Evolutionary conservation across 2,113 vertebrate genomes (phyloP).

Genomic region (Sapayoa aenigma): DNA sequence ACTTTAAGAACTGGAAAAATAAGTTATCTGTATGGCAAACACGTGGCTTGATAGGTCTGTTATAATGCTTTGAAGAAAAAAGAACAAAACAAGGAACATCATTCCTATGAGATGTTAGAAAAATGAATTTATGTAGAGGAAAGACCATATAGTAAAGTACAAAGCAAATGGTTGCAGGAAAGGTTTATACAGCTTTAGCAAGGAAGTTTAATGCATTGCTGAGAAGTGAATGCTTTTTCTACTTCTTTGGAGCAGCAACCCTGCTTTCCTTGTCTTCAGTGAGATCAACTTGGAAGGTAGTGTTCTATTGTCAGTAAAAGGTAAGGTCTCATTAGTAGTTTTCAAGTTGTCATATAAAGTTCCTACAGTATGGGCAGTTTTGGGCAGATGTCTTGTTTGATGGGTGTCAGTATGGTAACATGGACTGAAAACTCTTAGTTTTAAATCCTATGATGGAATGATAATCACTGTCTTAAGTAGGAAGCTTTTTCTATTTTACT

Average conservation of each 20-base stretch:
- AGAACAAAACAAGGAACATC: not conserved
- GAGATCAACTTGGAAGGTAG: not conserved
- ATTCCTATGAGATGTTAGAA: not conserved
- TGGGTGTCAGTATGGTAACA: rapidly evolving
- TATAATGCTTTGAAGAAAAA: not conserved
- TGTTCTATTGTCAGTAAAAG: not conserved
- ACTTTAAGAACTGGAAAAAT: not conserved
- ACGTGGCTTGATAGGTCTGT: not conserved
- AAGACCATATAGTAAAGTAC: not conserved
- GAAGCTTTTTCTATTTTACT: not conserved
- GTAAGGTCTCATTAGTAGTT: not conserved
- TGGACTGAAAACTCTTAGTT: not conserved
- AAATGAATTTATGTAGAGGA: not conserved
- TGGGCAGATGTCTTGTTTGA: not conserved
- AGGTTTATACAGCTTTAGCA: not conserved
- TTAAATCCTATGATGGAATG: not conserved
- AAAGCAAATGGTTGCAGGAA: not conserved
- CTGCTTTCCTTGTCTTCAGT: not conserved
- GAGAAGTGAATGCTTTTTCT: not conserved
- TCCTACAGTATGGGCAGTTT: not conserved
- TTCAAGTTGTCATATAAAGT: not conserved
- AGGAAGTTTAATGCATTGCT: not conserved
- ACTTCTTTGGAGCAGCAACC: not conserved
- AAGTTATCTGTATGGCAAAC: not conserved
- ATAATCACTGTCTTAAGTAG: not conserved